Base-by-base conservation (phyloP, 2,797 vertebrate species). In the Artibeus lituratus region DNA sequence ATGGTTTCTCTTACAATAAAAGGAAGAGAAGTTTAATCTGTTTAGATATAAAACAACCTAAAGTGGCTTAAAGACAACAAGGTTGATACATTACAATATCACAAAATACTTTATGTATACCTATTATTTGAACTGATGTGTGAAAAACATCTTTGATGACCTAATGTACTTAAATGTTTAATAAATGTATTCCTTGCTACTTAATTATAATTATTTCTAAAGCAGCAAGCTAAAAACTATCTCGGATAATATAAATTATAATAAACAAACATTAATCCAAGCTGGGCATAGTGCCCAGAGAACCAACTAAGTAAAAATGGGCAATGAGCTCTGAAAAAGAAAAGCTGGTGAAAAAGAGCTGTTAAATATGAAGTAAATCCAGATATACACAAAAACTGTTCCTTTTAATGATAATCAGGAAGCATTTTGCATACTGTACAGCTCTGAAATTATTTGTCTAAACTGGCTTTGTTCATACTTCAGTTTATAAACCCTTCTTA, bases 251-350 rank as follows among this genome's bases (percentile, higher is more conserved):
- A 72, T 80, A 97, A 97, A 97, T 84, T 93, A 85, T 92, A 95
- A 96, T 91, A 97, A 97, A 96, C 89, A 97, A 96, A 95, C 91
- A 92, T 74, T 97, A 97, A 97, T 97, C 76, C 55, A 94, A 95
- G 53, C 80, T 96, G 93, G 93, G 96, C 94, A 95, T 53, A 67
- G 73, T 96, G 96, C 96, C 94, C 94, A 94, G 93, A 96, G 69
- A 90, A 84, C 29, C 35, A 93, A 44, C 92, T 96, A 97, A 92
- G 81, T 82, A 44, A 95, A 97, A 94, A 96, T 74, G 69, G 80
- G 73, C 93, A 97, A 39, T 16, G 8, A 95, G 18, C 1, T 92
- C 80, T 26, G 67, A 81, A 74, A 93, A 69, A 76, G 8, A 29
- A 77, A 73, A 93, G 32, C 22, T 49, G 2, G 7, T 86, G 49